Evolutionary conservation across 2,797 vertebrate species (phyloP).

Genomic region (Sebastolobus alascanus): DNA sequence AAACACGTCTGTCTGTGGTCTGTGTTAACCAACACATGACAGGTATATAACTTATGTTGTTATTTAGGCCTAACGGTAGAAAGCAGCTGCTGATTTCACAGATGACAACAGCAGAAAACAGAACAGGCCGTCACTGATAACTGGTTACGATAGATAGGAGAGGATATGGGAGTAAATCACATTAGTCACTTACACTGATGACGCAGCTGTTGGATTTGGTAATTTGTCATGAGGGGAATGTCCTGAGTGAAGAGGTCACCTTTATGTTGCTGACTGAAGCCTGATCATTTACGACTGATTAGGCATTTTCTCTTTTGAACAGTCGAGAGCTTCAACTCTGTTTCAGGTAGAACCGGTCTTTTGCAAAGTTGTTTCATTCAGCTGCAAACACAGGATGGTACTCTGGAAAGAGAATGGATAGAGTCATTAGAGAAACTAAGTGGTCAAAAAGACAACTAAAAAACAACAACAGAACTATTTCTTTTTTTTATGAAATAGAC

Average conservation of each 20-base stretch:
- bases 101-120: slow-evolving; percentile 15
- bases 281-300: not conserved
- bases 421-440: not conserved
- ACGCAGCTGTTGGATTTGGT: slow-evolving; percentile 46
- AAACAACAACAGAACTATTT: not conserved
- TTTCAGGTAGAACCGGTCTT: not conserved
- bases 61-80: slow-evolving; percentile 12
- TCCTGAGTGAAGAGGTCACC: not conserved
- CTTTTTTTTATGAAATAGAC: not conserved
- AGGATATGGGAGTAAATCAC: slow-evolving; percentile 45
- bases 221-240: slow-evolving; percentile 21
- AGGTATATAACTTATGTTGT: slow-evolving; percentile 8
- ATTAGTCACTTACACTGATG: slow-evolving; percentile 36
- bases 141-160: slow-evolving; percentile 7
- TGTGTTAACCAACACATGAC: slow-evolving; percentile 8
- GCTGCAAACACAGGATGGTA: not conserved
- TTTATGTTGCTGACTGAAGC: slow-evolving; percentile 6
- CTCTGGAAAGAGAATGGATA: not conserved
- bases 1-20: not conserved
- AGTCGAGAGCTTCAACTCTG: not conserved
- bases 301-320: not conserved
- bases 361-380: not conserved
- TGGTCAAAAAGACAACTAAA: not conserved
- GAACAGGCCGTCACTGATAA: slow-evolving; percentile 33
- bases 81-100: slow-evolving; percentile 55